phyloP scores from a whole-genome alignment of 2,888 invertebrate species.

The Clanis bilineata region DNA sequence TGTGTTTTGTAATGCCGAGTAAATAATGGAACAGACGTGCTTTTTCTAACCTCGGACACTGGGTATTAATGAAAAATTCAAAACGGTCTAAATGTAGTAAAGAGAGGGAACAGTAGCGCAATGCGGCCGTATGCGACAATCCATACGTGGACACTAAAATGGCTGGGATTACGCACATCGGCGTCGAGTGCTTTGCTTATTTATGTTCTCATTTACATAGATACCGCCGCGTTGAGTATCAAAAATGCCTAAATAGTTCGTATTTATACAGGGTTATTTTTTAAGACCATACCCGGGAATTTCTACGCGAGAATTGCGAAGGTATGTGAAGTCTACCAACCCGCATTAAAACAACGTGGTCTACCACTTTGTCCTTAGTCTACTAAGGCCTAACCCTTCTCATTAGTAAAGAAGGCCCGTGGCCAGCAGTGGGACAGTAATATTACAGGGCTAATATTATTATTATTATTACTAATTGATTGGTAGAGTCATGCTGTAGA shows the following conservation, averaged over 20 bases:
- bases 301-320: too few species aligned
- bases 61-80: slow-evolving; percentile 35
- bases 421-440: too few species aligned
- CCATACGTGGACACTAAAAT: neutral
- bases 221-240: neutral
- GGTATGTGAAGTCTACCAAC: too few species aligned
- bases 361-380: too few species aligned
- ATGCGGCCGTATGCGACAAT: slow-evolving; percentile 49
- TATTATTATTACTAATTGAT: too few species aligned
- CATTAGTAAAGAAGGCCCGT: too few species aligned
- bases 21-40: slow-evolving; percentile 1
- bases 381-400: too few species aligned
- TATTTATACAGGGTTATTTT: too few species aligned
- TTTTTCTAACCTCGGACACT: slow-evolving; percentile 23
- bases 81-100: slow-evolving; percentile 8
- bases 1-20: slow-evolving; percentile 19
- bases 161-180: neutral
- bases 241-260: neutral
- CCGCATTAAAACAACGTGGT: too few species aligned
- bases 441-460: too few species aligned
- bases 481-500: too few species aligned
- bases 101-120: slow-evolving; percentile 46
- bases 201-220: slow-evolving; percentile 10
- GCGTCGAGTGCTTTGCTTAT: slow-evolving; percentile 5
- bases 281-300: too few species aligned